Percentiles rank a stretch among this genome's conserved stretches.
phyloP scores from a whole-genome alignment of 2,113 vertebrate species.

The Caloenas nicobarica region DNA sequence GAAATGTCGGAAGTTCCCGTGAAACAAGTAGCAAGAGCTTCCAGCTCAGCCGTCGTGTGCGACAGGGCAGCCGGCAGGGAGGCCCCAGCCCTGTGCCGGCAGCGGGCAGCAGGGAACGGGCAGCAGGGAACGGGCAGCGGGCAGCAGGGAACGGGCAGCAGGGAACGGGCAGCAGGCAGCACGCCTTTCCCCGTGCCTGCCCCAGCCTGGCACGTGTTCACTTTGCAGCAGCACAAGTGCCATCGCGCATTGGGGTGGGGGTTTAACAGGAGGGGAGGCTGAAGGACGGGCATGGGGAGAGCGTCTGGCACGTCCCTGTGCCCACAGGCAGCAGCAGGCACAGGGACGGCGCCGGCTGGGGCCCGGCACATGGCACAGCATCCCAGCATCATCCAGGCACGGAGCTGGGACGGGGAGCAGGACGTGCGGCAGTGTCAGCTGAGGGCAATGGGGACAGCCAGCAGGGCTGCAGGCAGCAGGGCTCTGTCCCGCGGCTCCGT shows the following conservation, averaged over 20 bases:
- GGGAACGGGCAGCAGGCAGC: neutral
- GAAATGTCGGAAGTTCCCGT: conserved; percentile 44
- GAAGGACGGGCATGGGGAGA: neutral
- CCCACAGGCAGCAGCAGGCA: neutral
- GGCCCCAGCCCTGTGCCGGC: neutral
- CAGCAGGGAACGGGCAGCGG: accelerated
- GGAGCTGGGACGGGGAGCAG: neutral
- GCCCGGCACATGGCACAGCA: neutral
- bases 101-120: neutral
- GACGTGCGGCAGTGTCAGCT: accelerated
- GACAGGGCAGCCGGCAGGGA: neutral
- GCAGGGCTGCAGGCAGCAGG: neutral
- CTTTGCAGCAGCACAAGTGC: neutral
- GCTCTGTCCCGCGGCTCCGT: neutral
- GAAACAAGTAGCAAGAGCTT: conserved; percentile 20
- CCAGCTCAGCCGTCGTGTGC: neutral
- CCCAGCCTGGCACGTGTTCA: accelerated
- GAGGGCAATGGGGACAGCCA: neutral
- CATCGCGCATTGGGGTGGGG: accelerated
- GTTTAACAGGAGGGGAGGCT: neutral
- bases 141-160: neutral
- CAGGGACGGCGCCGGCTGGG: accelerated
- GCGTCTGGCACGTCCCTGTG: accelerated
- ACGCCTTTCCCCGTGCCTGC: neutral
- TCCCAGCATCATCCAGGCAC: accelerated